Percentiles rank a stretch among this genome's conserved stretches.
These are phyloP conservation scores for Azemiops feae DNA, from an alignment of 2,113 vertebrate genomes.

Conservation along the genomic window DNA sequence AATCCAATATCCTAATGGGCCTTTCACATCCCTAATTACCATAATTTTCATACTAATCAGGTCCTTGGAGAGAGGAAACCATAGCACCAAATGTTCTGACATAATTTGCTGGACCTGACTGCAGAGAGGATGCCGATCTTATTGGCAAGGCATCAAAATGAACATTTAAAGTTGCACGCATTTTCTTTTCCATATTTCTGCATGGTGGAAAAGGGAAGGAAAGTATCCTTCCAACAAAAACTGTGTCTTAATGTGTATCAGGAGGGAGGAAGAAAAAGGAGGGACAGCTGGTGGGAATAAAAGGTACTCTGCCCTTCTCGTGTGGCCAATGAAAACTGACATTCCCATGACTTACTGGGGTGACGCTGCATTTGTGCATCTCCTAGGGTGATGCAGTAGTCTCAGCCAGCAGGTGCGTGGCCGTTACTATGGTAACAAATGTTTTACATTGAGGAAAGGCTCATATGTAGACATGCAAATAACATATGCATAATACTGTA, in stretches of 20 bases:
- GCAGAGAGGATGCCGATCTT: neutral
- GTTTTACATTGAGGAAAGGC: conserved; percentile 70
- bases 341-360: conserved; percentile 58
- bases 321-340: conserved; percentile 50
- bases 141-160: neutral
- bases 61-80: neutral
- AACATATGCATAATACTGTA: conserved; percentile 67
- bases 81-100: neutral
- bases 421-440: conserved; percentile 74
- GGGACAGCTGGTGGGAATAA: neutral
- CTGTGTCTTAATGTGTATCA: neutral
- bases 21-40: conserved; percentile 18
- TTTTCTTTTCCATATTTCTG: conserved; percentile 42
- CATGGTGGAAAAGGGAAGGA: neutral
- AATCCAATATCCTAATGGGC: neutral
- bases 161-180: neutral
- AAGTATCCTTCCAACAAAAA: neutral
- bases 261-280: neutral
- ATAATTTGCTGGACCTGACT: neutral
- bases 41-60: conserved; percentile 26
- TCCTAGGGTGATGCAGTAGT: conserved; percentile 61
- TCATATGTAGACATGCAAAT: conserved; percentile 74
- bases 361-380: conserved; percentile 54
- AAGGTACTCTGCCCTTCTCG: conserved; percentile 32
- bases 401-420: conserved; percentile 60